Base-by-base conservation (phyloP, 2,888 invertebrate genomes). In the Deilephila elpenor region DNA sequence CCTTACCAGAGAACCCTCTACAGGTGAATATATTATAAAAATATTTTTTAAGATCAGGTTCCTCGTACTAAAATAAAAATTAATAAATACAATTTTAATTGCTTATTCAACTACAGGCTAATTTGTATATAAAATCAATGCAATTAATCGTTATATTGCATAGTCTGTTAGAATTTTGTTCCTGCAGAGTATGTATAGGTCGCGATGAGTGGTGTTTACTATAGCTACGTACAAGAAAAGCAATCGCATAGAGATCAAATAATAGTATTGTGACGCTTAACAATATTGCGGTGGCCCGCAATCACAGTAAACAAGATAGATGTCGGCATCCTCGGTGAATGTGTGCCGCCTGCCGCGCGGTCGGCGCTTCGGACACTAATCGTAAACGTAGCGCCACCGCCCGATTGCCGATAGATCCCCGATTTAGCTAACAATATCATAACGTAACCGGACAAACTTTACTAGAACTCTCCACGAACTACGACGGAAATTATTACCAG, bases 371-470 rank as follows among this genome's bases (percentile, higher is more conserved):
- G 59, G 53, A 56, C 59, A 44, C 20, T 60, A 37, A 60, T 71
- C 73, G 51, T 78, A 72, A 80, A 77, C 82, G 80, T 78, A 80
- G 80, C 77, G 72, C 76, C 75, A 73, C 70, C 70, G 73, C 70
- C 78, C 76, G 80, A 84, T 81, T 79, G 79, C 73, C 73, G 74
- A 74, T 77, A 75, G 80, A 85, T 82, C 84, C 84, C 80, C 82
- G 83, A 82, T 84, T 87, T 86, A 86, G 84, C 84, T 81, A 79
- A 86, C 87, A 85, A 87, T 89, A 87, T 88, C 82, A 80, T 82
- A 82, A 78, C 86, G 83, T 80, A 78, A 82, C 82, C 78, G 78
- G 78, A 76, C 74, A 79, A 78, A 82, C 77, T 79, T 77, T 78
- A 74, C 75, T 72, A 61, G 73, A 74, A n/a, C 19, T 7, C 14